These are phyloP conservation scores for Lytechinus pictus DNA, from an alignment of 35 echinoderm and acorn worm species.

Conservation along the genomic window DNA sequence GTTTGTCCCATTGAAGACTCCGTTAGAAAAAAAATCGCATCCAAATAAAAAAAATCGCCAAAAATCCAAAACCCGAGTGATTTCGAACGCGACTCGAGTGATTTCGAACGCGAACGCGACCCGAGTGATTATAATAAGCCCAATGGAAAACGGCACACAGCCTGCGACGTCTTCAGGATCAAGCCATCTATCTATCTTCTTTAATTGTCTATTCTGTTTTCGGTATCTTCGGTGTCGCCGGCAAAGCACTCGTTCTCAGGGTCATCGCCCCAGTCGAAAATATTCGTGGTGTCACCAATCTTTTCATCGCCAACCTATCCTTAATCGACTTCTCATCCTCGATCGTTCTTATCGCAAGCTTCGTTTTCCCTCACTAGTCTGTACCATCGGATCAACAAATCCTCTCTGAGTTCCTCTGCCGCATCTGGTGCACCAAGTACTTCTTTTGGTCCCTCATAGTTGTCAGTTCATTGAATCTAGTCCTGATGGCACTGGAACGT, in stretches of 20 bases:
- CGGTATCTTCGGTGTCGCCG: constrained; percentile 37
- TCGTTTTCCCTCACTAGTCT: not conserved
- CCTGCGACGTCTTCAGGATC: not conserved
- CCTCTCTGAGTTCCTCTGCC: constrained; percentile 57
- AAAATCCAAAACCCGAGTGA: no score
- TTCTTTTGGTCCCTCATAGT: constrained; percentile 66
- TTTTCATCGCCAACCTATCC: constrained; percentile 68
- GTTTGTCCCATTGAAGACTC: no score
- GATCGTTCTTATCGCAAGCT: no score
- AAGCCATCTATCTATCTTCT: not conserved
- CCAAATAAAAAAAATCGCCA: no score
- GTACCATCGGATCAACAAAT: not conserved
- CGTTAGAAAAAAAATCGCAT: no score
- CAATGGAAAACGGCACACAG: not conserved
- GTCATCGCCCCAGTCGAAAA: constrained; percentile 29
- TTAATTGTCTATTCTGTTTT: not conserved
- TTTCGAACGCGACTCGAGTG: no score
- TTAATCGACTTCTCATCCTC: constrained; percentile 67
- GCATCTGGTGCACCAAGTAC: constrained; percentile 66
- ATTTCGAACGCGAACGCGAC: no score
- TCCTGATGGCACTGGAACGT: constrained; percentile 68
- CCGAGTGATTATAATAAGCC: no score
- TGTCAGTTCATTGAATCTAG: constrained; percentile 64
- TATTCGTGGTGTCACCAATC: no score
- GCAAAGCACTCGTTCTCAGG: constrained; percentile 47